Conservation (phyloP, 2,888 invertebrate genomes). For the Ashinkailepas kermadecensis region DNA sequence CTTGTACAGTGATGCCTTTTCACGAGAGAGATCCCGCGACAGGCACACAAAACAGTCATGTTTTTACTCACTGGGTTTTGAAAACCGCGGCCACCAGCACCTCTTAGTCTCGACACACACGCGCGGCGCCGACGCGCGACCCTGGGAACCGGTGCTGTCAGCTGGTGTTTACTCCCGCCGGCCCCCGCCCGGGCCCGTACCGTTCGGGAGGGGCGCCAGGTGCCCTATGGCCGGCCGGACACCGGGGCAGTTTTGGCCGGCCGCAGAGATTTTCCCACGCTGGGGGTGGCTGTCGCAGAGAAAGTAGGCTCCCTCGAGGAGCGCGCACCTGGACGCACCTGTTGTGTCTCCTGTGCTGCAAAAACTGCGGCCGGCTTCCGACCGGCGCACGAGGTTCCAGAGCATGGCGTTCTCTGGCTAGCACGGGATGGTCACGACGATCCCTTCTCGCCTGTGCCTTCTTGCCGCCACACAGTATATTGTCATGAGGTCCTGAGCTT, state of each 20-base stretch:
- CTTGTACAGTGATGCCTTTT: too few relatives aligned
- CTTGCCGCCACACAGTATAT: too few relatives aligned
- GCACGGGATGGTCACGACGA: too few relatives aligned
- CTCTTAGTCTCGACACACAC: too few relatives aligned
- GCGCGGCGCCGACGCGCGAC: not conserved
- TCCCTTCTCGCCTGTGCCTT: too few relatives aligned
- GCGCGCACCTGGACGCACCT: not conserved
- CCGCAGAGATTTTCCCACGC: slow-evolving; percentile 17
- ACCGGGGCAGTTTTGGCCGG: not conserved
- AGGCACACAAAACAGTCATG: too few relatives aligned
- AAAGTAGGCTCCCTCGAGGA: not conserved
- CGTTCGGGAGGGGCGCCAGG: not conserved
- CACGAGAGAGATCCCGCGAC: too few relatives aligned
- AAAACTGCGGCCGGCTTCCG: not conserved
- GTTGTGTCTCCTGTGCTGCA: not conserved
- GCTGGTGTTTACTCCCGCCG: slow-evolving; percentile 11
- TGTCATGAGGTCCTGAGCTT: too few relatives aligned
- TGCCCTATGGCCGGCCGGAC: not conserved
- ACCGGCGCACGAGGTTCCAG: not conserved
- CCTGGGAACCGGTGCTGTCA: slow-evolving; percentile 7
- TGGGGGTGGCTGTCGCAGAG: not conserved
- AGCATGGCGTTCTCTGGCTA: too few relatives aligned
- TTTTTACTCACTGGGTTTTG: too few relatives aligned
- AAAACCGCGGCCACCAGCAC: too few relatives aligned
- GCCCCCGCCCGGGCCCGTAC: not conserved